Percentiles rank a stretch among this genome's conserved stretches.
These are phyloP conservation scores for Drosophila eugracilis DNA, from an alignment of 1,140 invertebrate species.

Conservation along the genomic window DNA sequence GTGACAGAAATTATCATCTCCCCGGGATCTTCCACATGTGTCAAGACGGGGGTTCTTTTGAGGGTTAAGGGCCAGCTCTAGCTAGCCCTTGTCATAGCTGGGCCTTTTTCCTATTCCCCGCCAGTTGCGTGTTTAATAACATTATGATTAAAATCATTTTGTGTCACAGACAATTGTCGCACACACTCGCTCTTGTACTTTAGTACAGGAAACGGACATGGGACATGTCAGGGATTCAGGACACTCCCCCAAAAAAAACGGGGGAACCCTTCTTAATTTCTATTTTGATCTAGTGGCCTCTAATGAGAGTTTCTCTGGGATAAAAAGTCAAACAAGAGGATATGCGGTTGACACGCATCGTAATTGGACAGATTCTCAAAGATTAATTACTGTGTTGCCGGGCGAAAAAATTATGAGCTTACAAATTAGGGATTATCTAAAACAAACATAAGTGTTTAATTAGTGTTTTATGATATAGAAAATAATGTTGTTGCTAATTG, in stretches of 20 bases:
- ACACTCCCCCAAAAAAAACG: conserved; percentile 17
- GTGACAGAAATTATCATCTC: conserved; percentile 75
- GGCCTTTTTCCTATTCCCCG: background rate
- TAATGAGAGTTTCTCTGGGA: conserved; percentile 27
- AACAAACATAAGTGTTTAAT: too few relatives aligned
- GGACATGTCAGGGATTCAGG: conserved; percentile 14
- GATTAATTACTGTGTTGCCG: conserved; percentile 23
- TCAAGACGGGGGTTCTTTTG: conserved; percentile 16
- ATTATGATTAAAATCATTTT: conserved; percentile 83
- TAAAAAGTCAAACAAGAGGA: conserved; percentile 14
- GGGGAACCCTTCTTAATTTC: conserved; percentile 27
- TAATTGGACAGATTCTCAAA: conserved; percentile 55
- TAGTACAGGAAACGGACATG: conserved; percentile 17
- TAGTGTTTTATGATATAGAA: too few relatives aligned
- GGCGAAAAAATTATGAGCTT: background rate
- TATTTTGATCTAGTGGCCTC: conserved; percentile 14
- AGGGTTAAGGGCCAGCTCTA: conserved; percentile 22
- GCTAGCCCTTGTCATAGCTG: conserved; percentile 23
- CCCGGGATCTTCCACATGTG: conserved; percentile 73
- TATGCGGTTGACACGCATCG: conserved; percentile 12
- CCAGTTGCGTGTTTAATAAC: conserved; percentile 76
- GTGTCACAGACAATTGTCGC: conserved; percentile 79
- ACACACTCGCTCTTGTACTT: conserved; percentile 41
- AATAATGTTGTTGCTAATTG: too few relatives aligned
- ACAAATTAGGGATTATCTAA: conserved; percentile 31